Base-by-base conservation (phyloP, 1,140 invertebrate genomes). In the Heliconius hermathena region DNA sequence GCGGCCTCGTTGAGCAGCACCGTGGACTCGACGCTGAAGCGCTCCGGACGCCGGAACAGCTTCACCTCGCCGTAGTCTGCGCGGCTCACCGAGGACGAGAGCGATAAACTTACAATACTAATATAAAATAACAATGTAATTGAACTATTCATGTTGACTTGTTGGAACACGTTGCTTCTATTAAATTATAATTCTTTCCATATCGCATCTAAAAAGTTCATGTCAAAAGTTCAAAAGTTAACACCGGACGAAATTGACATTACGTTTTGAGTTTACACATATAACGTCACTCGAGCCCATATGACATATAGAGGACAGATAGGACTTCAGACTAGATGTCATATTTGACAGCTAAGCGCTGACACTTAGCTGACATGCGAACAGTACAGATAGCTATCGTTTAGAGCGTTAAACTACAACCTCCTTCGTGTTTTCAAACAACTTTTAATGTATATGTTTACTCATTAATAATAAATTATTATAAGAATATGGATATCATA, bases 21-120 rank as follows among this genome's bases (percentile, higher is more conserved):
- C n/a, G 82, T 81, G n/a, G 60, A 49, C 16, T 83, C 82, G 57
- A 83, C 77, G 54, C 70, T 77, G 76, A 78, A 83, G 52, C 78
- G 76, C 29, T 70, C 76, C 72, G 80, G 78, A 33, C 26, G 29
- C 33, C 60, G 73, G 70, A 82, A 82, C 33, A 79, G 57, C 49
- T 74, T 80, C n/a, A 79, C 46, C 54, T 82, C 77, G 11, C 81
- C 77, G 46, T 77, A 77, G 36, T 82, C 75, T 8, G 57, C 38
- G 33, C 72, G 66, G 60, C 60, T 81, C 22, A 74, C 80, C 18
- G 80, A 77, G 26, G 80, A 77, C 26, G 76, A 46, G 3, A 49
- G 20, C 41, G 38, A 60, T 57, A 77, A 70, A 74, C 49, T 54
- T n/a, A 71, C 38, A 8, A 52, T 41, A 60, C 22, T 70, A 22